Evolutionary conservation across 23 tunicate species (phyloP).

Genomic region (Ciona savignyi): DNA sequence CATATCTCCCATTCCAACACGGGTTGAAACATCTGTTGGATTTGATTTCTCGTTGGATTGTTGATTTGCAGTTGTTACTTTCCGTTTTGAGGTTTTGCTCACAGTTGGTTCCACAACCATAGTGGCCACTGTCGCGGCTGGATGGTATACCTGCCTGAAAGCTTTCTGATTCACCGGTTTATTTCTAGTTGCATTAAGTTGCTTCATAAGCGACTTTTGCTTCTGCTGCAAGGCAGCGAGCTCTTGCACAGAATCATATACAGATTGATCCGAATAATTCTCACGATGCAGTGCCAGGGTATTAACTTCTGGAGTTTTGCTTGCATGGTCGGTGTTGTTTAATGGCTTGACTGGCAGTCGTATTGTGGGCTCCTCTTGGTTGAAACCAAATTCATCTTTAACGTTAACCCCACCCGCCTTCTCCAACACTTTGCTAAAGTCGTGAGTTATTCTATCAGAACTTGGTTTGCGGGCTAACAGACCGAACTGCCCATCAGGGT

Average conservation of each 20-base stretch:
- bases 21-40: no score
- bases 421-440: no score
- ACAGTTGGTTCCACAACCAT: background rate
- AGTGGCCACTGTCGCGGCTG: background rate
- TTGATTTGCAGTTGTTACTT: no score
- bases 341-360: constrained; percentile 4
- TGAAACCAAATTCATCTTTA: constrained; percentile 53
- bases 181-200: constrained; percentile 23
- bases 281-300: constrained; percentile 30
- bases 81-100: background rate
- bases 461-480: no score
- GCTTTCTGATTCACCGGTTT: background rate
- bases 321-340: background rate
- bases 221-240: constrained; percentile 41
- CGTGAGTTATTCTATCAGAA: constrained; percentile 12
- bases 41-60: no score
- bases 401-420: background rate
- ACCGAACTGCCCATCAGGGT: no score
- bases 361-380: constrained; percentile 53
- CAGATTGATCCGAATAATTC: constrained; percentile 47
- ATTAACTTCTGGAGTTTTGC: background rate
- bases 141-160: background rate
- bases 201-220: constrained; percentile 37
- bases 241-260: constrained; percentile 48
- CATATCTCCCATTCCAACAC: no score